These are phyloP conservation scores for Salvelinus alpinus DNA, from an alignment of 2,113 vertebrate species.

Conservation along the genomic window DNA sequence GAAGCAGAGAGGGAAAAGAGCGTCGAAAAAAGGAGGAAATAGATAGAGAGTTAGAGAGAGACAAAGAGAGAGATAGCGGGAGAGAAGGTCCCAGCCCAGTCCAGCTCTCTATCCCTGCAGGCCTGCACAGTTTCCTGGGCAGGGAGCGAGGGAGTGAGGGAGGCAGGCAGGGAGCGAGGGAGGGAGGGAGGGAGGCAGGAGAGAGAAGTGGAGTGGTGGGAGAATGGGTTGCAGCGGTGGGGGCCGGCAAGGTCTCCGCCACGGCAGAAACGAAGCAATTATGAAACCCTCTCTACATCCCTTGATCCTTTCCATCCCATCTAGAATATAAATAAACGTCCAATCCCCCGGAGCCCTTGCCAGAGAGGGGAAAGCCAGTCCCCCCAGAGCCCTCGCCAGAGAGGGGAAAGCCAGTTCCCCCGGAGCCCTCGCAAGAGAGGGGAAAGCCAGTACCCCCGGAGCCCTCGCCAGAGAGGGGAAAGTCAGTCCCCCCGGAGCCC, in stretches of 20 bases:
- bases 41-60: neutral
- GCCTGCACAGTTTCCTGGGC: too few relatives aligned
- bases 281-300: constrained; percentile 7
- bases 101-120: too few relatives aligned
- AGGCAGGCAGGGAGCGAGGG: constrained; percentile 3
- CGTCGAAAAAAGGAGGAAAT: too few relatives aligned
- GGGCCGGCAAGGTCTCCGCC: neutral
- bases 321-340: neutral
- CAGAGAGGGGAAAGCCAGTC: neutral
- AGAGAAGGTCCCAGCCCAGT: neutral
- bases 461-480: neutral
- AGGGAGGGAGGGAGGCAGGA: neutral
- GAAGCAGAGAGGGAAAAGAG: neutral
- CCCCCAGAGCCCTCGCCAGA: neutral
- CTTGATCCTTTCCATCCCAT: constrained; percentile 6
- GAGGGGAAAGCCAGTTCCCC: neutral
- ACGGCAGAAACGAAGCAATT: constrained; percentile 26
- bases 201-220: neutral
- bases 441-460: neutral
- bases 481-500: neutral
- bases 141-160: constrained; percentile 26
- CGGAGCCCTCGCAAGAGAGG: neutral
- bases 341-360: neutral
- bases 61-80: neutral
- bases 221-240: neutral